Evolutionary conservation across 2,113 vertebrate species (phyloP), one percentile per base, ranked within the genome.

Genomic region (Globicephala melas): DNA sequence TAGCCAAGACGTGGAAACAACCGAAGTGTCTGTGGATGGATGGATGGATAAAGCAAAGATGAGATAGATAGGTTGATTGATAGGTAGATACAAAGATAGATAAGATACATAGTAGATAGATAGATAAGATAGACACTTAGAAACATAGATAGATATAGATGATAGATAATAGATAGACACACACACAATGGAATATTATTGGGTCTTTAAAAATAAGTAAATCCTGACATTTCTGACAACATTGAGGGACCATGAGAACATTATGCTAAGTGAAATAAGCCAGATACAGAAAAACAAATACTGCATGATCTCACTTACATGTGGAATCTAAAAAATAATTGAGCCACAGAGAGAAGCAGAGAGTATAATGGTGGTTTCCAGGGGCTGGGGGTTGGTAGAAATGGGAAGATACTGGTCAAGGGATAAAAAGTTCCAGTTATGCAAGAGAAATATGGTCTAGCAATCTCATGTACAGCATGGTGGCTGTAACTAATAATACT

Each of bases 1-100:
- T 8, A 31, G 44, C 53, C 23, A 36, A 36, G 31, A 13, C 6
- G 13, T 1, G 15, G n/a, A 55, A 67, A 67, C 41, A 62, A 17
- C 50, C 18, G 0, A 33, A 0, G 1, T 38, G 38, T 36, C 50
- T 10, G 6, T 5, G 31, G 63, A 18, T 47, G 31, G 31, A n/a
- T 25, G 89, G 20, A 41, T 25, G 33, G 33, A 25, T 12, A 58
- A 25, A 26, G 50, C 28, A 36, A 50, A 74, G 2, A 6, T 33
- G 44, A 50, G 9, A 36, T 1, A 41, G 53, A 17, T 23, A 15
- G 26, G 14, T 23, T 10, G 26, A 15, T 73, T 3, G 38, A 47
- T 33, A 20, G 28, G 53, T 31, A 50, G 33, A 28, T 11, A 41
- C 23, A 28, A 0, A 36, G 65, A 31, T 71, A 0, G 33, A 60